Base-by-base conservation (phyloP, 2,888 invertebrate species). In the Phymatocera aterrima region DNA sequence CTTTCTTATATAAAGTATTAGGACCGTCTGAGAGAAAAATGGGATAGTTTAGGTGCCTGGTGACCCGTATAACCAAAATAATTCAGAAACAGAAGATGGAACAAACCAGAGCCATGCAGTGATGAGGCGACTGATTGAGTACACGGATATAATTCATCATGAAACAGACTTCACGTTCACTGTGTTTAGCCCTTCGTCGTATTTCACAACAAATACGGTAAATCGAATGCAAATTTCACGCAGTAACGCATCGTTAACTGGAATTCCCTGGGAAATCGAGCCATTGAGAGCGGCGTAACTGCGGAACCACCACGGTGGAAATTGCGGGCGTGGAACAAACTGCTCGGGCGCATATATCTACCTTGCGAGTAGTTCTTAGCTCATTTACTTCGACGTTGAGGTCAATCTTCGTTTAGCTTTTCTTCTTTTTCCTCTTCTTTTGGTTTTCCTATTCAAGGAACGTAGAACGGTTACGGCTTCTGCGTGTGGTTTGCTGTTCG, bases 201-300 rank as follows among this genome's bases (percentile, higher is more conserved):
- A 34, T 3, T 21, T 31, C 43, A 46, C 46, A 68, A 68, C 43
- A 10, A 2, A 68, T 46, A 68, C 46, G 43, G 72, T 48, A 72
- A 72, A 51, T 51, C 51, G 28, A 72, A 72, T 51, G 72, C 72
- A 72, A 51, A 72, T 51, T 34, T 34, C 15, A 34, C 31, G 34
- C 51, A 34, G 31, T 51, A 72, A 72, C 1, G 51, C 34, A 51
- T 51, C 72, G 51, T 48, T 34, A 18, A 51, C 48, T 34, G 18
- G 34, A 34, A 72, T 72, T 51, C 51, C n/a, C 51, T 51, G 18
- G 34, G 34, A 72, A 15, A 31, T 51, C 18, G 51, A 51, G 72
- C 18, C 31, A 18, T 21, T 31, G 40, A n/a, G 24, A 28, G 28
- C 46, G 43, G 43, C 21, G 18, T 51, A 72, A 31, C 48, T 31